Evolutionary conservation across 2,113 vertebrate species (phyloP), one percentile per base, ranked within the genome.

Genomic region (Mystacornis crossleyi): DNA sequence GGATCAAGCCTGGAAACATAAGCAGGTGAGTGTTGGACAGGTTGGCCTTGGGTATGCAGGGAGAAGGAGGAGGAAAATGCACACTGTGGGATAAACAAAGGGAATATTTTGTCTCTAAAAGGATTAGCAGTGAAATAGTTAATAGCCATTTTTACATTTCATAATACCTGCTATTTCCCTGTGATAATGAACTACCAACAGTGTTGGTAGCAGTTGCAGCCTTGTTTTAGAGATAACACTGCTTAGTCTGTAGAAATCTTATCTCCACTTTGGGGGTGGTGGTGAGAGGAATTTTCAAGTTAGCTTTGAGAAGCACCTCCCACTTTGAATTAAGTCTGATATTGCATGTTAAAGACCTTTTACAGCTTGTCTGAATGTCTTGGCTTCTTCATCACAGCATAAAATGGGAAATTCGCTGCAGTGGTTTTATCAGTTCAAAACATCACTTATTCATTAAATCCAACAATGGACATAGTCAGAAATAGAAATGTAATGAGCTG

Each of bases 181-280:
- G 24, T 66, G 90, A 92, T 91, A 93, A 93, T 45, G 55, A 91
- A 62, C 85, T 82, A 80, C 57, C n/a, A 65, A 54, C 57, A 64
- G 14, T 3, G 25, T 65, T 78, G 8, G 1, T 40, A 88, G 73
- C 78, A 82, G 81, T 66, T 62, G 34, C 64, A 55, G 55, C 65
- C 90, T 90, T 73, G 47, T 90, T 86, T 94, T 83, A 88, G 67
- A 96, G 85, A 95, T 93, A 92, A 95, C 51, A 62, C 43, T 90
- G 82, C 92, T 95, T 94, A 92, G 85, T 92, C 96, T 95, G 64
- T 70, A 72, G 80, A 86, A 94, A 94, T 86, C 67, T 90, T 90
- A 90, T 88, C 90, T 90, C 67, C 28, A 25, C 28, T 92, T 91
- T 84, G 84, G 77, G 81, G 81, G 69, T 54, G 84, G 91, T 93